Percentiles rank a stretch among this genome's conserved stretches.
Evolutionary conservation across 2,113 vertebrate genomes (phyloP).

Genomic region (Etia nguti): DNA sequence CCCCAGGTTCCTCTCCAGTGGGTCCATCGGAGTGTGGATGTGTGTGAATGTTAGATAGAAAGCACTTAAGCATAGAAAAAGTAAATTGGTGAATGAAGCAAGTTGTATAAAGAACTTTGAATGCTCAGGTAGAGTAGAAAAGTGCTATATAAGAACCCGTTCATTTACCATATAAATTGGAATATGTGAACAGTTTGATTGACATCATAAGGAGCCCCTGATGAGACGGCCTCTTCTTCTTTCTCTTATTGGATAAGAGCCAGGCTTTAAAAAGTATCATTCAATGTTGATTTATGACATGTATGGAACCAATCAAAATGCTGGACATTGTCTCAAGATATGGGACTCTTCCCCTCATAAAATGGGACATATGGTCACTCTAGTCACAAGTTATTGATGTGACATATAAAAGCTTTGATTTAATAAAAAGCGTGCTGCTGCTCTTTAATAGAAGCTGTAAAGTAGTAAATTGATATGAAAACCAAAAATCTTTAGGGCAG

Average conservation of each 20-base stretch:
- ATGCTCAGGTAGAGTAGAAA: not conserved
- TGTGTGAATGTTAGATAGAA: not conserved
- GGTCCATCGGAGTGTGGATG: not conserved
- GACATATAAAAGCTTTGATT: not conserved
- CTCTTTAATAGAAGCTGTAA: not conserved
- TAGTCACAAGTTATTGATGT: not conserved
- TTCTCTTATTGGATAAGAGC: not conserved
- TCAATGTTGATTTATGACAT: not conserved
- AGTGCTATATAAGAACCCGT: not conserved
- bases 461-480: not conserved
- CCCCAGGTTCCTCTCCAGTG: not conserved
- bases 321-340: not conserved
- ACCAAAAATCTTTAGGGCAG: not conserved
- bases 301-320: not conserved
- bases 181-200: not conserved
- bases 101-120: not conserved
- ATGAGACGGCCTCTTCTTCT: not conserved
- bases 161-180: not conserved
- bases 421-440: not conserved
- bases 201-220: not conserved
- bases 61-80: not conserved
- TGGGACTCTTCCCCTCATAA: fast-evolving
- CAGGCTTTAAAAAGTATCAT: not conserved
- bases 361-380: not conserved
- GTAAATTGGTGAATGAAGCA: not conserved